phyloP scores from a whole-genome alignment of 2,888 invertebrate species.

The Chirona hameri region DNA sequence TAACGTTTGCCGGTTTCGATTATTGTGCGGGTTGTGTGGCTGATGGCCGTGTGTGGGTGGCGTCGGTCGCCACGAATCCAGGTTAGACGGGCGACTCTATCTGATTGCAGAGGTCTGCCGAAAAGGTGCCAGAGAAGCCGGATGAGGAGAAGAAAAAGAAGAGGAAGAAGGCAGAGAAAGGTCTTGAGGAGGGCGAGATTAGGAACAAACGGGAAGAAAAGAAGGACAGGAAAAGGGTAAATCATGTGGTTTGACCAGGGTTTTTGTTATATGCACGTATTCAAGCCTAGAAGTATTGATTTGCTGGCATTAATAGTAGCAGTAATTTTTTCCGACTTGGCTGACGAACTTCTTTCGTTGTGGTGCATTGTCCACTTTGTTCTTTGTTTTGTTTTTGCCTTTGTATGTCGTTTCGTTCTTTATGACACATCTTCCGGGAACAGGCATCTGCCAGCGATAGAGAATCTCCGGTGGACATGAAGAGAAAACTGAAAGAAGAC shows the following conservation, averaged over 20 bases:
- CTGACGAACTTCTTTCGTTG: no score
- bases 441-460: no score
- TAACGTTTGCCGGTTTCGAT: background rate
- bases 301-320: no score
- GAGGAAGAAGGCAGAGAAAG: background rate
- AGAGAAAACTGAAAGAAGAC: no score
- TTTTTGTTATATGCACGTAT: background rate
- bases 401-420: background rate
- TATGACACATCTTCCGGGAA: no score
- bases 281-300: no score
- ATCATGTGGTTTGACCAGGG: background rate
- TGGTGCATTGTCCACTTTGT: background rate
- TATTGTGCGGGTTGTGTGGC: background rate
- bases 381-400: background rate
- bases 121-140: background rate
- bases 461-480: no score
- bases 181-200: slow-evolving; percentile 14
- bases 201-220: slow-evolving; percentile 1
- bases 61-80: background rate
- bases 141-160: slow-evolving; percentile 28
- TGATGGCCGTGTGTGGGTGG: background rate
- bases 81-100: background rate
- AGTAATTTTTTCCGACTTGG: no score
- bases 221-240: slow-evolving; percentile 4
- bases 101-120: background rate